Conservation (phyloP, 2,888 invertebrate species). For the Herminia tarsipennalis region DNA sequence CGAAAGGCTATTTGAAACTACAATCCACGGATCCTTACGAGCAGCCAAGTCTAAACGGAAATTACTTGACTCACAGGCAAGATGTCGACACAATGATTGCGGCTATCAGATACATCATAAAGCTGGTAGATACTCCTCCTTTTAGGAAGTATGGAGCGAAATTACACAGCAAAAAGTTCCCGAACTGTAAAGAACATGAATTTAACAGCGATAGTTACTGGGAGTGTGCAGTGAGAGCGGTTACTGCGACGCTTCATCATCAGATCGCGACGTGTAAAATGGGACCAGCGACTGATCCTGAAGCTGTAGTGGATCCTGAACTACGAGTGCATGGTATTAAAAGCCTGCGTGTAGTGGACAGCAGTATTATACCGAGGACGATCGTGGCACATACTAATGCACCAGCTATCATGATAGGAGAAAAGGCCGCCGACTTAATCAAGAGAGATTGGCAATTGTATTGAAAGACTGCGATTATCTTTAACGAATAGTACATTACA, state of each 20-base stretch:
- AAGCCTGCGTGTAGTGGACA: conserved; percentile 88
- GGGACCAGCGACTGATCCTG: conserved; percentile 85
- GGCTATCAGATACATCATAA: conserved; percentile 83
- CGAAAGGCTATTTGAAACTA: conserved; percentile 87
- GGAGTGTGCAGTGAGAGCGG: conserved; percentile 87
- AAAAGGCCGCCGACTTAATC: conserved; percentile 89
- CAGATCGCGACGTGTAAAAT: conserved; percentile 90
- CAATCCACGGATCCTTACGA: conserved; percentile 87
- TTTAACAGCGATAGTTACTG: conserved; percentile 88
- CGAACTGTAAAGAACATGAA: conserved; percentile 80
- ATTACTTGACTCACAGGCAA: conserved; percentile 88
- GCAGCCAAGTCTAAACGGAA: conserved; percentile 89
- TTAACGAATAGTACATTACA: too few species aligned
- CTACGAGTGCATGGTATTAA: conserved; percentile 86
- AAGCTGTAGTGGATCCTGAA: conserved; percentile 87
- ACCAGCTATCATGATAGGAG: conserved; percentile 90
- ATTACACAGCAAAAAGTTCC: conserved; percentile 81
- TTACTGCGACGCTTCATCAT: conserved; percentile 88
- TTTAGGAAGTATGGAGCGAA: conserved; percentile 87
- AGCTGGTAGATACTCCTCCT: conserved; percentile 83
- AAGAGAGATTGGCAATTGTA: conserved; percentile 77
- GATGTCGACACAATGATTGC: conserved; percentile 87
- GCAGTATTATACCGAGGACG: conserved; percentile 88
- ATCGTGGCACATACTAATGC: conserved; percentile 89
- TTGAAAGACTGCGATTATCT: conserved; percentile 20